Conservation (phyloP, 2,113 vertebrate species). For the Pseudorhombus dupliciocellatus region DNA sequence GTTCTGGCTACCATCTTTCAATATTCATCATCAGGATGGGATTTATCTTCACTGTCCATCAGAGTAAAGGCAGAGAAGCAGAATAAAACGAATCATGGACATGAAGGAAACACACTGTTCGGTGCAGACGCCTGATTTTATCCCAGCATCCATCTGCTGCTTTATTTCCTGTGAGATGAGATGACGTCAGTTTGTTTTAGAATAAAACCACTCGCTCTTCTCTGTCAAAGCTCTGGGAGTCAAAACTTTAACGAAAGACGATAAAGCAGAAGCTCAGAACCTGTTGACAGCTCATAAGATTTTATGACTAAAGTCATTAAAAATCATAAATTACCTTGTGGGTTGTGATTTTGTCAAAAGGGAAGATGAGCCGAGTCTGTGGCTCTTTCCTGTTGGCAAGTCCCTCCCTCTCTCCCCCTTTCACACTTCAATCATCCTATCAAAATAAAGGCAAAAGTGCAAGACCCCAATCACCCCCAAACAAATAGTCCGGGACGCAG, state of each 20-base stretch:
- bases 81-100: background rate
- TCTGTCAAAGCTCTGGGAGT: background rate
- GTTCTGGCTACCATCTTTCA: conserved; percentile 53
- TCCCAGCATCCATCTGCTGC: conserved; percentile 36
- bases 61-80: conserved; percentile 31
- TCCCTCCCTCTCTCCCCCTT: too few relatives aligned
- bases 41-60: conserved; percentile 51
- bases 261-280: background rate
- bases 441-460: too few relatives aligned
- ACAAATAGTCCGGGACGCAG: too few relatives aligned
- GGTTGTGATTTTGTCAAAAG: background rate
- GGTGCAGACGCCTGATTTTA: background rate
- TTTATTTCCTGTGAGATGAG: conserved; percentile 25
- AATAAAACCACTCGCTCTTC: background rate
- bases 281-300: background rate
- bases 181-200: background rate
- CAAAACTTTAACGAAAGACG: background rate
- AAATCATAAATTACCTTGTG: background rate
- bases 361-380: too few relatives aligned
- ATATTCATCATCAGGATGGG: conserved; percentile 49
- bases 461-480: too few relatives aligned
- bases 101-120: background rate
- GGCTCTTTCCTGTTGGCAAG: too few relatives aligned
- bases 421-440: too few relatives aligned
- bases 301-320: background rate